A percentile compares a stretch with the other conserved stretches of the same genome.
Evolutionary conservation across 1,140 invertebrate genomes (phyloP).

Genomic region (Scaptomyza hsui): DNA sequence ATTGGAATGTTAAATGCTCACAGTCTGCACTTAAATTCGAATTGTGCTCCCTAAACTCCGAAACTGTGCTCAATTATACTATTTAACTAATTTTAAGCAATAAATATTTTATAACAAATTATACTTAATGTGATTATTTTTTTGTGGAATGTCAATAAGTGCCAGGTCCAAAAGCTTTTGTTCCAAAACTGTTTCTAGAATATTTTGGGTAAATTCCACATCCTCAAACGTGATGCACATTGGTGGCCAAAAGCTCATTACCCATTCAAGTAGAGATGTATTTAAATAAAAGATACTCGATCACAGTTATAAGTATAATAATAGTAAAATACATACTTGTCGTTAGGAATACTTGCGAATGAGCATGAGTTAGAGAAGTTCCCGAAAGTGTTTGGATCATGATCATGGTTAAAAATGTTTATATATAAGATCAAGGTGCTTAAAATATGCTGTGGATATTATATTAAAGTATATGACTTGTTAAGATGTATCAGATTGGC

Average conservation of each 20-base stretch:
- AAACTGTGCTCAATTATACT: slow-evolving; percentile 41
- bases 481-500: too few species aligned
- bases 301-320: background rate
- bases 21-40: slow-evolving; percentile 31
- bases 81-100: slow-evolving; percentile 6
- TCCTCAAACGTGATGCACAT: slow-evolving; percentile 96
- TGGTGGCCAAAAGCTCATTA: slow-evolving; percentile 96
- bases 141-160: slow-evolving; percentile 4
- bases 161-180: slow-evolving; percentile 38
- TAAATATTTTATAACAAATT: slow-evolving; percentile 17
- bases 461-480: slow-evolving; percentile 16
- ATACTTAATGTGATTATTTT: background rate
- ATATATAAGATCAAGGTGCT: slow-evolving; percentile 12
- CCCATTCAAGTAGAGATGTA: slow-evolving; percentile 83
- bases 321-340: slow-evolving; percentile 33
- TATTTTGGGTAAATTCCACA: slow-evolving; percentile 90
- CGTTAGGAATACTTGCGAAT: slow-evolving; percentile 39
- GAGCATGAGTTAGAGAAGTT: slow-evolving; percentile 36
- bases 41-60: slow-evolving; percentile 28
- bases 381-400: slow-evolving; percentile 21
- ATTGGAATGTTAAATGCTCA: slow-evolving; percentile 38
- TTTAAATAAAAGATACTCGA: background rate
- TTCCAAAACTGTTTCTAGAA: slow-evolving; percentile 85
- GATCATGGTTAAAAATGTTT: too few species aligned
- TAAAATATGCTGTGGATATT: slow-evolving; percentile 11